phyloP scores from a whole-genome alignment of 2,113 vertebrate genomes.

The Ophiodon elongatus region DNA sequence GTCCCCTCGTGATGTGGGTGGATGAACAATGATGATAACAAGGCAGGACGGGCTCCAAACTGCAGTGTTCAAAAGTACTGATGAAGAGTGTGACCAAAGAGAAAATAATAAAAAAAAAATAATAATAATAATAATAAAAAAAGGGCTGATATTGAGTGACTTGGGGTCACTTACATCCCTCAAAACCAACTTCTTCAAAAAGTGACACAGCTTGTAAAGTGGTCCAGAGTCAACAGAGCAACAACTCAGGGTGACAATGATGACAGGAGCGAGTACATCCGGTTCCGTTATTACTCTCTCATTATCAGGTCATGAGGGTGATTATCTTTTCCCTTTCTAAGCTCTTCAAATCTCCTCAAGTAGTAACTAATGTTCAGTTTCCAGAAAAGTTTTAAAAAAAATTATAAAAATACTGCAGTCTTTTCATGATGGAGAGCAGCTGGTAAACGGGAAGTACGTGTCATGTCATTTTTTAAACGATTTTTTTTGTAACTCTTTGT shows the following conservation, averaged over 20 bases:
- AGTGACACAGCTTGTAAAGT: constrained; percentile 4
- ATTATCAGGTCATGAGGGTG: neutral
- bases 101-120: neutral
- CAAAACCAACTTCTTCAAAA: neutral
- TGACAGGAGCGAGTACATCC: neutral
- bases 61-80: neutral
- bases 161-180: neutral
- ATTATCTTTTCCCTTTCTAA: neutral
- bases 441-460: neutral
- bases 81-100: constrained; percentile 9
- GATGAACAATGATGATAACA: neutral
- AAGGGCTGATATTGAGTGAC: neutral
- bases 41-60: constrained; percentile 2
- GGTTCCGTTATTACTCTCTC: neutral
- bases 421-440: neutral
- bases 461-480: neutral
- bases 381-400: neutral
- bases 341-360: neutral
- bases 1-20: constrained; percentile 6
- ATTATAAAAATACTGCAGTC: neutral
- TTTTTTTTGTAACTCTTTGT: neutral
- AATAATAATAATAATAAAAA: too few relatives aligned
- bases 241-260: neutral
- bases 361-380: neutral
- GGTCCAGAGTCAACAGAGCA: neutral